Evolutionary conservation across 2,113 vertebrate genomes (phyloP).

Genomic region (Mormyrus iriodes): DNA sequence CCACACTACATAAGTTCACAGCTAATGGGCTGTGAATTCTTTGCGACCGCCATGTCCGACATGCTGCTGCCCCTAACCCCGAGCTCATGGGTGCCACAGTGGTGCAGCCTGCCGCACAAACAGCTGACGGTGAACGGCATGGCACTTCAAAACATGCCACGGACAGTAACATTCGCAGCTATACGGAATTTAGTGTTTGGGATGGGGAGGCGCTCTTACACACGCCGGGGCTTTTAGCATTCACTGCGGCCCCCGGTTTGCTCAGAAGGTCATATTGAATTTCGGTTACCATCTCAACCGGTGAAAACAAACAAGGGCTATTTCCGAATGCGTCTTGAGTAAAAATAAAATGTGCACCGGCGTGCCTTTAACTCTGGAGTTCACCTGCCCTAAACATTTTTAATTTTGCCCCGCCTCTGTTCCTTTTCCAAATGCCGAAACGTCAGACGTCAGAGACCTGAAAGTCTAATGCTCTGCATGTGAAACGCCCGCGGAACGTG

Average conservation of each 20-base stretch:
- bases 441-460: not conserved
- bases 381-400: not conserved
- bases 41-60: not conserved
- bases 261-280: constrained; percentile 28
- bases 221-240: not conserved
- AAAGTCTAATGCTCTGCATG: not conserved
- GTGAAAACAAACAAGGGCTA: constrained; percentile 40
- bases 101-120: not conserved
- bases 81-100: not conserved
- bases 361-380: constrained; percentile 21
- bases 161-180: not conserved
- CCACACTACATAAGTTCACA: not conserved
- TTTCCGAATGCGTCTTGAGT: constrained; percentile 29
- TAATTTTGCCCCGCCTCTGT: constrained; percentile 11
- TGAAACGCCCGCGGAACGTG: not conserved
- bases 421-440: not conserved
- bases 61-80: not conserved
- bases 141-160: not conserved
- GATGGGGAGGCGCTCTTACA: not conserved
- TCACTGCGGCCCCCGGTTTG: not conserved
- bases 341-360: constrained; percentile 30
- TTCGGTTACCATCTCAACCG: constrained; percentile 36
- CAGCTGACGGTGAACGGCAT: not conserved
- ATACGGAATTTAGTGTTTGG: not conserved
- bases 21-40: not conserved